A percentile compares a stretch with the other conserved stretches of the same genome.
phyloP scores from a whole-genome alignment of 2,797 vertebrate species.

The Onychomys leucogaster region DNA sequence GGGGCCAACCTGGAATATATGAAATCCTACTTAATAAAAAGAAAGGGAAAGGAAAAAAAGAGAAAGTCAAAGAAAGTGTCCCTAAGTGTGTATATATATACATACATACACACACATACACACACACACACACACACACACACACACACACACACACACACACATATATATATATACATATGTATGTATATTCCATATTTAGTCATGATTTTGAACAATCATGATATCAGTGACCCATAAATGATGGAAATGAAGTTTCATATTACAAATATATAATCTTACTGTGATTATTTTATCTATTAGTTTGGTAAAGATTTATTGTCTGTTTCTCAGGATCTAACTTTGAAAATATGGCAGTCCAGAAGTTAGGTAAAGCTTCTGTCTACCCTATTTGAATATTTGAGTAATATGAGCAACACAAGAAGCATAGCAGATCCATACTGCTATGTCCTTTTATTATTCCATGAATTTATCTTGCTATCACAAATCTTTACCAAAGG shows the following conservation, averaged over 20 bases:
- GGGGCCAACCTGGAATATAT: background rate
- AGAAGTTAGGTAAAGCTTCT: background rate
- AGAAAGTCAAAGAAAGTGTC: background rate
- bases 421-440: background rate
- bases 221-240: background rate
- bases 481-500: background rate
- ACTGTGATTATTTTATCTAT: background rate
- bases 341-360: background rate
- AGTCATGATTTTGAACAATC: background rate
- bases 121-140: too few species aligned
- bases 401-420: background rate
- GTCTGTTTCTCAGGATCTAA: background rate
- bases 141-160: too few species aligned
- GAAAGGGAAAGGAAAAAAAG: background rate
- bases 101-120: too few species aligned
- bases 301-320: background rate
- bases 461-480: conserved; percentile 1
- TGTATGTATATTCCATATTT: background rate
- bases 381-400: background rate
- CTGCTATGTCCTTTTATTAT: conserved; percentile 3
- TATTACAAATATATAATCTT: background rate
- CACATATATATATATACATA: too few species aligned
- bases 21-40: background rate
- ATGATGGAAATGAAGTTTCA: background rate
- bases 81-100: background rate